phyloP scores from a whole-genome alignment of 1,140 invertebrate genomes.

The Drosophila kanapiae region DNA sequence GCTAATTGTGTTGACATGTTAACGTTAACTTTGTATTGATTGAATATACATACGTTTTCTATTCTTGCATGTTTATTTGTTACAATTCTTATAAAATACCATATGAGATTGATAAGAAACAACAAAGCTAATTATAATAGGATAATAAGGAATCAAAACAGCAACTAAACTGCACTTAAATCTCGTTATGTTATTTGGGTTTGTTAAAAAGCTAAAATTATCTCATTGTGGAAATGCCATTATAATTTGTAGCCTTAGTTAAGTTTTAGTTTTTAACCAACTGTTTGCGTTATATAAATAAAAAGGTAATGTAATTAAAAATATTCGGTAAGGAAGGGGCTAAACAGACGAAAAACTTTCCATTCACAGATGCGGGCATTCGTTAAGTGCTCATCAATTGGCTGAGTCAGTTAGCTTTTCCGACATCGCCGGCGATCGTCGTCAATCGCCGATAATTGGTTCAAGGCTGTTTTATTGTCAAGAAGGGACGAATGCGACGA shows the following conservation, averaged over 20 bases:
- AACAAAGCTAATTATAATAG: too few species aligned
- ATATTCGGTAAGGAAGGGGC: not conserved
- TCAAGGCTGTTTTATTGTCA: conserved; percentile 24
- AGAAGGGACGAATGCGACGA: conserved; percentile 17
- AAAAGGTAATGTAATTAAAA: not conserved
- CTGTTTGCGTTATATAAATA: not conserved
- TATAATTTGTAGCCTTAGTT: not conserved
- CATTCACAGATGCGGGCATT: conserved; percentile 27
- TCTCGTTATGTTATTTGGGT: not conserved
- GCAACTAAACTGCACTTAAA: not conserved
- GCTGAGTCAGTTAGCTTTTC: conserved; percentile 41
- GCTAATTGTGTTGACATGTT: too few species aligned
- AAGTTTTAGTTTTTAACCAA: too few species aligned
- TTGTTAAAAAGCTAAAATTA: not conserved
- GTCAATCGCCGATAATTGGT: conserved; percentile 44
- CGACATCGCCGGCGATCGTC: conserved; percentile 32
- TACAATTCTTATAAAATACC: too few species aligned
- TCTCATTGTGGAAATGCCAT: not conserved
- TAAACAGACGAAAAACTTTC: conserved; percentile 31
- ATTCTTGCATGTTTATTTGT: too few species aligned
- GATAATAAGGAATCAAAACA: not conserved
- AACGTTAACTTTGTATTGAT: too few species aligned
- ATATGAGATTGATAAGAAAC: too few species aligned
- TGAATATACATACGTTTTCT: too few species aligned
- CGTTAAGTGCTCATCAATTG: conserved; percentile 32